Evolutionary conservation across 2,113 vertebrate species (phyloP).

Genomic region (Azemiops feae): DNA sequence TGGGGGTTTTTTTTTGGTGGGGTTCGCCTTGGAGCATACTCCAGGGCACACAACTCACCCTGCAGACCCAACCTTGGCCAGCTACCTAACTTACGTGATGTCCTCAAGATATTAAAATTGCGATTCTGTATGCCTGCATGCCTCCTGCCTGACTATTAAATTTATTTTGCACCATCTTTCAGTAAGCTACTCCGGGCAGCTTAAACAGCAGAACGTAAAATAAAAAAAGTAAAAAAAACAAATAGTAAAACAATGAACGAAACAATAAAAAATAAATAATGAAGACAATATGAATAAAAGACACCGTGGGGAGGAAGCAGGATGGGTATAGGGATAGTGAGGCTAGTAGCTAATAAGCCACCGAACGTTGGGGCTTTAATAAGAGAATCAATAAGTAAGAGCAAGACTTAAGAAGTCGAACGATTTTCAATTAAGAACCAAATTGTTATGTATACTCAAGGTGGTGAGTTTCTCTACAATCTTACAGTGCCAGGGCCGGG

Average conservation of each 20-base stretch:
- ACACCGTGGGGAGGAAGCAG: fast-evolving
- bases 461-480: not conserved
- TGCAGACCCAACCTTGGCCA: no score
- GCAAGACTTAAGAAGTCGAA: no score
- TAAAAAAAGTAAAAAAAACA: not conserved
- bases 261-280: not conserved
- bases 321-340: not conserved
- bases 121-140: no score
- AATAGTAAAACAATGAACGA: not conserved
- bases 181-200: not conserved
- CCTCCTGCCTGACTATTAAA: not conserved
- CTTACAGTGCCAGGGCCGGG: not conserved
- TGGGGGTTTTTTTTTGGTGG: no score
- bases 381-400: not conserved
- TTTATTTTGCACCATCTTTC: not conserved
- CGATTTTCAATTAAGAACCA: not conserved
- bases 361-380: not conserved
- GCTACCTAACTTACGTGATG: no score
- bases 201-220: not conserved
- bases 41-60: not conserved
- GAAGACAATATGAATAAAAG: not conserved
- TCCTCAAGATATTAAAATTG: no score
- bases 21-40: not conserved
- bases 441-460: not conserved
- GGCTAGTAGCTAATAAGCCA: not conserved